Percentiles rank a stretch among this genome's conserved stretches.
Evolutionary conservation across 2,888 invertebrate species (phyloP).

Genomic region (Noctua fimbriata): DNA sequence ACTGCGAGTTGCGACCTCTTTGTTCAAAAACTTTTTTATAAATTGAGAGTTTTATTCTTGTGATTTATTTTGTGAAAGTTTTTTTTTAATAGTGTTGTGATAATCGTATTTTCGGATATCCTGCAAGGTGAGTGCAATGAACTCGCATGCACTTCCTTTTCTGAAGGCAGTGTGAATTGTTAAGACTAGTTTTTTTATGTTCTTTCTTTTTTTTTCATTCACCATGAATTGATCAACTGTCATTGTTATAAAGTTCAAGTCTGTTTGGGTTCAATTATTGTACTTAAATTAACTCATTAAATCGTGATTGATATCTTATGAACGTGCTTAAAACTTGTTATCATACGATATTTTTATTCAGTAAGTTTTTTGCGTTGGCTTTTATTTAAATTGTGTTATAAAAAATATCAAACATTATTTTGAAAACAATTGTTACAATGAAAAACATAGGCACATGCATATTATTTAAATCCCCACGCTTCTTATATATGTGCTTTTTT

Average conservation of each 20-base stretch:
- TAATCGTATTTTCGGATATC: conserved; percentile 42
- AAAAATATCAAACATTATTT: background rate
- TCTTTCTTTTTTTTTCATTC: conserved; percentile 31
- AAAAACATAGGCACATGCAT: background rate
- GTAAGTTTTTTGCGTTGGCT: background rate
- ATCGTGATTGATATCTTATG: background rate
- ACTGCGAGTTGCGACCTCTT: conserved; percentile 8
- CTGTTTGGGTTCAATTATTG: conserved; percentile 14
- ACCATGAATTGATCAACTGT: conserved; percentile 43
- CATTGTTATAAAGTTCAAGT: conserved; percentile 39
- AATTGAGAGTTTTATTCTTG: conserved; percentile 10
- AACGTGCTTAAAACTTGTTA: no score
- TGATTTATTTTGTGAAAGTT: conserved; percentile 40
- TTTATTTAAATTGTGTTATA: background rate
- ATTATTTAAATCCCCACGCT: background rate
- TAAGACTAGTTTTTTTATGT: conserved; percentile 19
- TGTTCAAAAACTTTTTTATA: background rate
- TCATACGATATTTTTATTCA: background rate
- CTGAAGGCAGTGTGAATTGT: conserved; percentile 10
- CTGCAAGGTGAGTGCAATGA: conserved; percentile 65
- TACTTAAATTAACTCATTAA: background rate
- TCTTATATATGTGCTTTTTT: no score
- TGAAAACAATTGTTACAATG: background rate
- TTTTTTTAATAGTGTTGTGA: conserved; percentile 32
- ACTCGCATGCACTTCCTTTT: conserved; percentile 56